Evolutionary conservation across 1,140 invertebrate species (phyloP).

Genomic region (Aphelinus certus): DNA sequence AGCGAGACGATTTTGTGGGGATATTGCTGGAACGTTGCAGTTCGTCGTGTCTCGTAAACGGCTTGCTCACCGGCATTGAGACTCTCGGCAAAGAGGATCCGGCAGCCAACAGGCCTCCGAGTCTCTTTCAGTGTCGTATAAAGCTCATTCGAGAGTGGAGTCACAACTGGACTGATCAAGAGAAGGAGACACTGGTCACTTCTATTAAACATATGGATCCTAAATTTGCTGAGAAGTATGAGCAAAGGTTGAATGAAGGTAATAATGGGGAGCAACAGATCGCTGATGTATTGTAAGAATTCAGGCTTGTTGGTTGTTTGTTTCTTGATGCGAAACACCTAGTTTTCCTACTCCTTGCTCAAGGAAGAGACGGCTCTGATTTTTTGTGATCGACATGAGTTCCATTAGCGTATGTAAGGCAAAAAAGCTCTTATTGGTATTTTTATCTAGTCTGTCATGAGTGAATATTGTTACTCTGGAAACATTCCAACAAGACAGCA

Average conservation of each 20-base stretch:
- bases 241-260: slow-evolving; percentile 66
- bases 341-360: no score
- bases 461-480: slow-evolving; percentile 24
- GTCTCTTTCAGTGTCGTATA: slow-evolving; percentile 87
- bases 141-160: slow-evolving; percentile 90
- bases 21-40: slow-evolving; percentile 76
- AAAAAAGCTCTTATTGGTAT: slow-evolving; percentile 20
- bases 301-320: no score
- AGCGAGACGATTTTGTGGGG: slow-evolving; percentile 83
- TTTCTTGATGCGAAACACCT: no score
- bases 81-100: slow-evolving; percentile 69
- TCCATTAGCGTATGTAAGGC: slow-evolving; percentile 31
- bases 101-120: slow-evolving; percentile 74
- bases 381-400: slow-evolving; percentile 37
- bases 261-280: slow-evolving; percentile 39
- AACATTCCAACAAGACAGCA: slow-evolving; percentile 38
- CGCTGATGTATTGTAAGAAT: no score
- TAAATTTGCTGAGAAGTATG: slow-evolving; percentile 76
- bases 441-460: slow-evolving; percentile 32
- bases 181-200: slow-evolving; percentile 75
- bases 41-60: slow-evolving; percentile 73
- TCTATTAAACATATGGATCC: slow-evolving; percentile 76
- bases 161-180: slow-evolving; percentile 79
- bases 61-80: slow-evolving; percentile 76
- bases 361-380: slow-evolving; percentile 33